Evolutionary conservation across 2,113 vertebrate species (phyloP), one percentile per base, ranked within the genome.

Genomic region (Notechis scutatus): DNA sequence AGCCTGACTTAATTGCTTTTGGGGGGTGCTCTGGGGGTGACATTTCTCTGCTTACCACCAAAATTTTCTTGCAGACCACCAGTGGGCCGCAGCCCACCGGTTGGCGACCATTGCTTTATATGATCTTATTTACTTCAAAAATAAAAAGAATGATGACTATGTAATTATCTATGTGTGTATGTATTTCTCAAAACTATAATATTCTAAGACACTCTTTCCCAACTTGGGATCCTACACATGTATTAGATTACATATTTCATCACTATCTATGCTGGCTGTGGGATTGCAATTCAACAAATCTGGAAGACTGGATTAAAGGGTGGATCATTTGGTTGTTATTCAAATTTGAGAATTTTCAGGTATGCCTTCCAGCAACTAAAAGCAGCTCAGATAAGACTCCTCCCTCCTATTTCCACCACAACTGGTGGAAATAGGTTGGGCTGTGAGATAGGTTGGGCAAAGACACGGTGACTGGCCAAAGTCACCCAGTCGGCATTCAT

Each of bases 281-380:
- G 64, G 29, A 69, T 6, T n/a, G 29, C 64, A n/a, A n/a, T n/a
- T 69, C 64, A 64, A n/a, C 12, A n/a, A n/a, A 69, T 69, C 29
- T 69, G 29, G 64, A 15, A 69, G 64, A n/a, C 29, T 69, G 12
- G 64, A 69, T 69, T 69, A 69, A 56, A 47, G n/a, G 61, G 24
- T 8, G 18, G 34, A 55, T 55, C n/a, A n/a, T 45, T 87, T 88
- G 52, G 54, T 57, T 91, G 54, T 47, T 69, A n/a, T 69, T 69
- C 64, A 69, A 69, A 69, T 69, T 69, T n/a, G 10, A 69, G 29
- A 69, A 69, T 69, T 69, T 69, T n/a, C 64, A 69, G 64, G 29
- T 15, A 1, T 34, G 29, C 64, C 9, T 23, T 50, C 24, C 1
- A 88, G 45, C 39, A 56, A 52, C 0, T 0, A 61, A 91, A n/a